A percentile compares a stretch with the other conserved stretches of the same genome.
Evolutionary conservation across 2,113 vertebrate species (phyloP).

Genomic region (Podarcis raffonei): DNA sequence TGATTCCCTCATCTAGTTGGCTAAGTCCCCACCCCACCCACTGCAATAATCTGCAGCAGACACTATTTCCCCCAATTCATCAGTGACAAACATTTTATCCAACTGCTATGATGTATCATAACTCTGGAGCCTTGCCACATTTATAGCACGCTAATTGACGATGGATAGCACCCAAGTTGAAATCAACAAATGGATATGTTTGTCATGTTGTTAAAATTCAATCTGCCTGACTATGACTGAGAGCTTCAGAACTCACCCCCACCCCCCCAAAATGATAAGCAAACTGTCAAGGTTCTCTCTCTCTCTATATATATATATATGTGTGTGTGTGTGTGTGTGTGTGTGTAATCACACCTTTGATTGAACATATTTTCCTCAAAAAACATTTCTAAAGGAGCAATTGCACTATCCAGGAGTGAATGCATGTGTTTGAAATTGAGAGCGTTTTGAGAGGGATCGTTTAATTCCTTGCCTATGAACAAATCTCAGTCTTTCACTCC

Average conservation of each 20-base stretch:
- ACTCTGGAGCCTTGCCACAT: conserved; percentile 43
- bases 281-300: conserved; percentile 56
- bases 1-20: conserved; percentile 38
- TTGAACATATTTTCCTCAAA: conserved; percentile 41
- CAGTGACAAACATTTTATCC: conserved; percentile 59
- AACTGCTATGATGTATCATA: conserved; percentile 51
- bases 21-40: neutral
- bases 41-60: conserved; percentile 7
- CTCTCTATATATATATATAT: no score
- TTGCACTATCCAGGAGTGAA: conserved; percentile 37
- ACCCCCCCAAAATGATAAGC: conserved; percentile 43
- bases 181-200: conserved; percentile 67
- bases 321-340: no score
- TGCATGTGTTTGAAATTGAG: neutral
- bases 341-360: conserved; percentile 39
- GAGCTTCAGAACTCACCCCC: conserved; percentile 51
- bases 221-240: conserved; percentile 54
- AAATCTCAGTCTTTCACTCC: neutral
- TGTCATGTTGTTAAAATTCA: conserved; percentile 66
- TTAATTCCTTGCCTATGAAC: neutral
- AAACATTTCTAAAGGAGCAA: conserved; percentile 38
- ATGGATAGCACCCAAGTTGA: conserved; percentile 45
- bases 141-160: conserved; percentile 66
- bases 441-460: neutral
- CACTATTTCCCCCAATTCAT: conserved; percentile 48